These are phyloP conservation scores for Corynorhinus townsendii DNA, from an alignment of 2,113 vertebrate genomes.

Conservation along the genomic window DNA sequence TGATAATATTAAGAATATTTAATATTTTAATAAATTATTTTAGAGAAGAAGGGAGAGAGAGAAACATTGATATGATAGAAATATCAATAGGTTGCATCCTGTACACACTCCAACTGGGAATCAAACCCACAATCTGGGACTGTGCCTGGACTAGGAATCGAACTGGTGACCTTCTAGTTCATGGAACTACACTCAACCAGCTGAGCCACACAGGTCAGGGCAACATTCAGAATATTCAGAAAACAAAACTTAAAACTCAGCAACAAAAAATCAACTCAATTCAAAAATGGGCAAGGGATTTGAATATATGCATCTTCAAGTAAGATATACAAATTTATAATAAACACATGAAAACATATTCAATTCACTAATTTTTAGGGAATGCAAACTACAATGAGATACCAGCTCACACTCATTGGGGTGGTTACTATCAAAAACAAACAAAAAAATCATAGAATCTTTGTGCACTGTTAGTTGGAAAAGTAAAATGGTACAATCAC, in stretches of 20 bases:
- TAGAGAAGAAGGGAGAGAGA: too few species aligned
- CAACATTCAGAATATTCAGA: background rate
- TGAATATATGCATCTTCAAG: background rate
- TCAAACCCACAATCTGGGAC: too few species aligned
- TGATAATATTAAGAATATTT: background rate
- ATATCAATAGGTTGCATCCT: too few species aligned
- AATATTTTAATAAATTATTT: background rate
- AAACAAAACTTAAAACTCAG: background rate
- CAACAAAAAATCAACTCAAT: background rate
- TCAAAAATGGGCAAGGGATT: background rate
- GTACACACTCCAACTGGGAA: too few species aligned
- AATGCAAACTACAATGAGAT: background rate
- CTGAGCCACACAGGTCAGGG: too few species aligned
- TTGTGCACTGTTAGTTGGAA: background rate
- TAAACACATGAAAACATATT: background rate
- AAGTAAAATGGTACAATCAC: background rate
- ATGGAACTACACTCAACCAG: too few species aligned
- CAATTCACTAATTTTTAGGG: background rate
- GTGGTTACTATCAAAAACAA: background rate
- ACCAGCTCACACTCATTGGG: background rate
- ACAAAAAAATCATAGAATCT: background rate
- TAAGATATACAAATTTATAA: background rate
- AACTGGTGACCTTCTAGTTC: too few species aligned
- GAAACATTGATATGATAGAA: too few species aligned
- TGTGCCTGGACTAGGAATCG: too few species aligned